phyloP scores from a whole-genome alignment of 2,797 vertebrate genomes.

The Sebastes umbrosus region DNA sequence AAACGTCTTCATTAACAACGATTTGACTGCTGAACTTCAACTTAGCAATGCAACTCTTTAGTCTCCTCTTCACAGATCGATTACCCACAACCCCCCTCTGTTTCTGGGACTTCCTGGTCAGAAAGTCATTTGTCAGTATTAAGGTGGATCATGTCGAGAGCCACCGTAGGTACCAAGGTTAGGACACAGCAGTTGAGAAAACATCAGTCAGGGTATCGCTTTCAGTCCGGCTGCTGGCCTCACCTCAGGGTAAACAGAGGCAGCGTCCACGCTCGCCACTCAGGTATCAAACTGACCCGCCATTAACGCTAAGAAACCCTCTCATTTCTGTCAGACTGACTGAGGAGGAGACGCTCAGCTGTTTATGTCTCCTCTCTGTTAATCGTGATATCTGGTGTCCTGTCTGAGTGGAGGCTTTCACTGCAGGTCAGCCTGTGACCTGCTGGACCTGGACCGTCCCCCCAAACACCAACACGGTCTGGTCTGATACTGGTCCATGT shows the following conservation, averaged over 20 bases:
- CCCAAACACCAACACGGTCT: neutral
- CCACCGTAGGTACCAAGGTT: slow-evolving; percentile 78
- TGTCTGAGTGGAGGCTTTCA: slow-evolving; percentile 35
- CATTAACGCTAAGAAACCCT: neutral
- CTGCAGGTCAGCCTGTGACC: slow-evolving; percentile 29
- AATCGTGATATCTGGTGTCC: slow-evolving; percentile 15
- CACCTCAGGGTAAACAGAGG: slow-evolving; percentile 75
- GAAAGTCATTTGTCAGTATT: slow-evolving; percentile 86
- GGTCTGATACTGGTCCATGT: neutral
- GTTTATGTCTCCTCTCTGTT: slow-evolving; percentile 28
- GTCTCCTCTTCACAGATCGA: slow-evolving; percentile 22
- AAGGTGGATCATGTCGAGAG: slow-evolving; percentile 82
- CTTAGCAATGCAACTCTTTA: slow-evolving; percentile 20
- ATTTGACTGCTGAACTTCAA: slow-evolving; percentile 35
- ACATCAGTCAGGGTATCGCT: slow-evolving; percentile 77
- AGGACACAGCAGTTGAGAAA: slow-evolving; percentile 85
- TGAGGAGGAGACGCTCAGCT: slow-evolving; percentile 6
- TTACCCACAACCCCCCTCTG: slow-evolving; percentile 24
- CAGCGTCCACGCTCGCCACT: slow-evolving; percentile 53
- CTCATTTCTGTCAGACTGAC: slow-evolving; percentile 9
- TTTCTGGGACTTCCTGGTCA: slow-evolving; percentile 72
- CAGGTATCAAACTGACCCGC: slow-evolving; percentile 57
- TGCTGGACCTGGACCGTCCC: neutral
- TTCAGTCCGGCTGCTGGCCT: slow-evolving; percentile 73
- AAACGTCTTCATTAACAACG: neutral